A percentile compares a stretch with the other conserved stretches of the same genome.
phyloP scores from a whole-genome alignment of 92 coral and sea anemone genomes.

The Bergia puertoricense region DNA sequence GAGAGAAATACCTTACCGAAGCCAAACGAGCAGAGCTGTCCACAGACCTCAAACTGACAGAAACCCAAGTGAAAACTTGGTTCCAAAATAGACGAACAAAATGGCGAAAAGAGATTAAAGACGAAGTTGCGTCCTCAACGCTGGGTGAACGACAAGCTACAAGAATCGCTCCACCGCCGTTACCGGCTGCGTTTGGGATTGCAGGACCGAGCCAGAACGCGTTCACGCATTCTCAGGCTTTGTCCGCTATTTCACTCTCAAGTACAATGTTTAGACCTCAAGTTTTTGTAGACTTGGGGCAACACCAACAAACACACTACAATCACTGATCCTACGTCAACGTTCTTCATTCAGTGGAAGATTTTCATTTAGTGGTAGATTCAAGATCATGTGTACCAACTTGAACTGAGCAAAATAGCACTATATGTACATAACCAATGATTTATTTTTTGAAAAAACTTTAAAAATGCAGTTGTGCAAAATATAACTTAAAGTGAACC shows the following conservation, averaged over 20 bases:
- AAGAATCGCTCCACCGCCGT: not conserved
- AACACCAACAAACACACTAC: slow-evolving; percentile 26
- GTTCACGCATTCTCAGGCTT: slow-evolving; percentile 34
- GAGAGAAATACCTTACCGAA: slow-evolving; percentile 54
- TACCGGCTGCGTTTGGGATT: slow-evolving; percentile 15
- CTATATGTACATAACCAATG: not conserved
- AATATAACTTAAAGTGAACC: not conserved
- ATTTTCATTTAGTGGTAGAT: not conserved
- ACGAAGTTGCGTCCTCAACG: slow-evolving; percentile 47
- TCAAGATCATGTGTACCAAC: not conserved
- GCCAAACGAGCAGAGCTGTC: slow-evolving; percentile 58
- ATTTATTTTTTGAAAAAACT: too few relatives aligned
- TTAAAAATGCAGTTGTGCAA: not conserved
- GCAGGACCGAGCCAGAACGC: not conserved
- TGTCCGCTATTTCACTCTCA: slow-evolving; percentile 27
- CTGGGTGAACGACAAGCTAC: slow-evolving; percentile 39
- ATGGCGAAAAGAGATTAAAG: slow-evolving; percentile 59
- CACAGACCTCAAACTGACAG: slow-evolving; percentile 55
- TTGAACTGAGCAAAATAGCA: not conserved
- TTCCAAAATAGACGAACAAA: slow-evolving; percentile 66
- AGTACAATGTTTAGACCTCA: slow-evolving; percentile 44
- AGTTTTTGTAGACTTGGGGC: slow-evolving; percentile 26
- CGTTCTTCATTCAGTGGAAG: not conserved
- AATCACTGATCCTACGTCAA: slow-evolving; percentile 9
- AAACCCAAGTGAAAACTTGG: slow-evolving; percentile 66